Evolutionary conservation across 2,888 invertebrate genomes (phyloP), one percentile per base, ranked within the genome.

Genomic region (Dicycla oo): DNA sequence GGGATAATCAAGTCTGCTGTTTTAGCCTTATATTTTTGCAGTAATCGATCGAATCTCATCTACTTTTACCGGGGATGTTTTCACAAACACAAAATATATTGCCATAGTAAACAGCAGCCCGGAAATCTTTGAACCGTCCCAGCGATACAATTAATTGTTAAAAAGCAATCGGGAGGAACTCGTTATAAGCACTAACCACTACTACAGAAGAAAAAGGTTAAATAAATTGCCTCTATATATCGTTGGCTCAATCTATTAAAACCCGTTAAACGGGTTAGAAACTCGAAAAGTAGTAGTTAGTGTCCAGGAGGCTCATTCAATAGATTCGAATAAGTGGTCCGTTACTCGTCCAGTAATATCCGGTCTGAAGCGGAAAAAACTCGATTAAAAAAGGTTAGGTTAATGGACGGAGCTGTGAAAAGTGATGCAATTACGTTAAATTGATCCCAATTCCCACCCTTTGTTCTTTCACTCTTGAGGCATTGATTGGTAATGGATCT

Each of bases 291-390:
- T 88, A 92, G 91, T 92, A 93, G 92, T 94, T 94, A 93, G 90
- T 91, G 91, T 92, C 90, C 89, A 86, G 69, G 83, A 88, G 87
- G 90, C 89, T 89, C 92, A 88, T 93, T 92, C 93, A 90, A 93
- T 94, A 94, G 92, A 94, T 93, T 90, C 90, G 90, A 80, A 85
- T 93, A 94, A 94, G 93, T 93, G 92, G 93, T 84, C 91, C 93
- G 93, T 94, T 92, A 93, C 91, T 93, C 90, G 90, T 90, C 89
- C 88, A 88, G 88, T 91, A 93, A 94, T 95, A 94, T 94, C 94
- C 93, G 93, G 92, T 86, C 83, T 89, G 86, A 89, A 88, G 88
- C 91, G 91, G 91, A 90, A 93, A 94, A 87, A 93, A 93, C 93
- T 86, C 88, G 92, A 93, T 94, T 94, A 94, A 94, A 93, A 90